Percentiles rank a stretch among this genome's conserved stretches.
Conservation (phyloP, 1,140 invertebrate species). For the Ips nitidus region DNA sequence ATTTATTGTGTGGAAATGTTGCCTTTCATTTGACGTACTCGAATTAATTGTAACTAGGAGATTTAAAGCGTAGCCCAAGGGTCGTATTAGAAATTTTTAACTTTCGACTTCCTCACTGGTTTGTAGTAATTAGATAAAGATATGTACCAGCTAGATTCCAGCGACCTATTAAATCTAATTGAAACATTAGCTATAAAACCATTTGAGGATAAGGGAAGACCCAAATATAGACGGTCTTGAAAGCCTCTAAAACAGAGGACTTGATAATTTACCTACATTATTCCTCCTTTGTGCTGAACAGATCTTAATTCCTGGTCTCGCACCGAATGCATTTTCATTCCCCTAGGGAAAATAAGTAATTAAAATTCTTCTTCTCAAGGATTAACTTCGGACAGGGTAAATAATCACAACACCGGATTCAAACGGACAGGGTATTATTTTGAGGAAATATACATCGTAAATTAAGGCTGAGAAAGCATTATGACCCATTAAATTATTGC, state of each 20-base stretch:
- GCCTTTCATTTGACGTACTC: constrained; percentile 27
- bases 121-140: constrained; percentile 35
- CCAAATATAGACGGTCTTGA: constrained; percentile 32
- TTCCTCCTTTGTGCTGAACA: constrained; percentile 28
- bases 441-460: constrained; percentile 24
- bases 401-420: constrained; percentile 45
- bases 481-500: constrained; percentile 12
- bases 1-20: constrained; percentile 39
- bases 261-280: constrained; percentile 36
- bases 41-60: constrained; percentile 15
- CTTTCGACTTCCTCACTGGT: neutral
- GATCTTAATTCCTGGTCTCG: constrained; percentile 19
- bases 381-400: constrained; percentile 48
- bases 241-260: constrained; percentile 25
- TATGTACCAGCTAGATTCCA: constrained; percentile 12
- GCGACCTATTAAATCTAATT: constrained; percentile 35
- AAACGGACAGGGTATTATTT: constrained; percentile 43
- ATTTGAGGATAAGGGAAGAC: constrained; percentile 30
- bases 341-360: constrained; percentile 47
- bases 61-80: neutral
- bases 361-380: constrained; percentile 49
- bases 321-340: constrained; percentile 41
- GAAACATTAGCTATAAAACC: constrained; percentile 38
- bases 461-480: constrained; percentile 12
- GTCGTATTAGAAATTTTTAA: neutral